Base-by-base conservation (phyloP, 2,888 invertebrate genomes). In the Spodoptera picta region DNA sequence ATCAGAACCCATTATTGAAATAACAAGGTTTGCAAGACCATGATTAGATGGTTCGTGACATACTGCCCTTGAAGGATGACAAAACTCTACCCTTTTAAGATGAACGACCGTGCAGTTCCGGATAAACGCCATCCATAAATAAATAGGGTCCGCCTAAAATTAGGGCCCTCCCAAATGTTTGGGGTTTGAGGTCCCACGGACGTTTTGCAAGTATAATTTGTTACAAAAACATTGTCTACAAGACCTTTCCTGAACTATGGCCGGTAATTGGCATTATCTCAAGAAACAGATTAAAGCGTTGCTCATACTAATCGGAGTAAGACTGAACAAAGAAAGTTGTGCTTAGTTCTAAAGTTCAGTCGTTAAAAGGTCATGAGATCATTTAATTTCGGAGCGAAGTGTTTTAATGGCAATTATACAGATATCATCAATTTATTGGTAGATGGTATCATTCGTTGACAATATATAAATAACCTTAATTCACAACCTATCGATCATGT, bases 201-300 rank as follows among this genome's bases (percentile, higher is more conserved):
- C 41, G 7, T 57, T 72, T 72, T 72, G 68, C 64, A 72, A 72
- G 68, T 60, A 43, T 72, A 64, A 72, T 68, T 57, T 53, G 68
- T 60, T 54, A 47, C 53, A 43, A 48, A 64, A 63, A 53, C 56
- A 59, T 59, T 27, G 55, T 42, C 44, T 49, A 19, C 41, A 57
- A 44, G 49, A 49, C 48, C 45, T 52, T 55, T 45, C 24, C 6
- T 46, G 46, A 53, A 44, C 42, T 50, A 43, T 42, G 7, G 42
- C 3, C 24, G 7, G 14, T 53, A 65, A 65, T 65, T 47, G 56
- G 12, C 11, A 31, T 53, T 45, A 7, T 10, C 7, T 10, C 36
- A 56, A 56, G 48, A 52, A 69, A 69, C 47, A n/a, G 14, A 53
- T 43, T 10, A 14, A 51, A 43, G 12, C 2, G 4, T 10, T 43